Conservation (phyloP, 2,797 vertebrate genomes). For the Lepus oiostolus region DNA sequence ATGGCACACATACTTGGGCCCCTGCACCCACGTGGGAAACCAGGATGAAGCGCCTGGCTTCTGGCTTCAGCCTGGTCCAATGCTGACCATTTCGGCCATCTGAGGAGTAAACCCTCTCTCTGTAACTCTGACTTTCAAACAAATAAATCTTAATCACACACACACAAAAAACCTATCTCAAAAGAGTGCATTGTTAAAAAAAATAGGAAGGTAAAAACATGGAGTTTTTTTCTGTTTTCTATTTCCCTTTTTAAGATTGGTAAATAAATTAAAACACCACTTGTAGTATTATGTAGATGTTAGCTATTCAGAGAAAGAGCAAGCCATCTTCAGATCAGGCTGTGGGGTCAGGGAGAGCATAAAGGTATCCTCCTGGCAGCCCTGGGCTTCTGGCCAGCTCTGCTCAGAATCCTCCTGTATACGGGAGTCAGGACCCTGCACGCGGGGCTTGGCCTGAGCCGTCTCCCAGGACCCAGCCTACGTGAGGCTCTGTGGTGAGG, state of each 20-base stretch:
- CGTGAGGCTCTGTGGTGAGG: fast-evolving
- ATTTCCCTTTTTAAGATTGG: neutral
- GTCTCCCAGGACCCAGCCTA: neutral
- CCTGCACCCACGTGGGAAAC: too few relatives aligned
- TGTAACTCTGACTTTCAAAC: too few relatives aligned
- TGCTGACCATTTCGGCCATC: too few relatives aligned
- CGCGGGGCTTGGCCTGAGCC: neutral
- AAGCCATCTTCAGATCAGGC: neutral
- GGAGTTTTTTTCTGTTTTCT: neutral
- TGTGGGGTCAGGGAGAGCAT: neutral
- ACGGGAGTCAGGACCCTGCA: fast-evolving
- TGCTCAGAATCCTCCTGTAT: neutral
- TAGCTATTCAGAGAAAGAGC: neutral
- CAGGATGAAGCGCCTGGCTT: too few relatives aligned
- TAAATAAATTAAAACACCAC: neutral
- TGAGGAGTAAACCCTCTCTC: too few relatives aligned
- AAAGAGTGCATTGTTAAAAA: neutral
- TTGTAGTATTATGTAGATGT: neutral
- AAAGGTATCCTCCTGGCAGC: neutral
- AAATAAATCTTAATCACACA: too few relatives aligned
- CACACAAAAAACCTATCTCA: too few relatives aligned
- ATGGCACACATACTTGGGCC: too few relatives aligned
- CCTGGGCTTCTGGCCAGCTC: neutral
- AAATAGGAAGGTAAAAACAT: neutral
- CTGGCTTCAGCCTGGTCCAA: too few relatives aligned